phyloP scores from a whole-genome alignment of 2,888 invertebrate genomes.

The Phyllotreta cruciferae region DNA sequence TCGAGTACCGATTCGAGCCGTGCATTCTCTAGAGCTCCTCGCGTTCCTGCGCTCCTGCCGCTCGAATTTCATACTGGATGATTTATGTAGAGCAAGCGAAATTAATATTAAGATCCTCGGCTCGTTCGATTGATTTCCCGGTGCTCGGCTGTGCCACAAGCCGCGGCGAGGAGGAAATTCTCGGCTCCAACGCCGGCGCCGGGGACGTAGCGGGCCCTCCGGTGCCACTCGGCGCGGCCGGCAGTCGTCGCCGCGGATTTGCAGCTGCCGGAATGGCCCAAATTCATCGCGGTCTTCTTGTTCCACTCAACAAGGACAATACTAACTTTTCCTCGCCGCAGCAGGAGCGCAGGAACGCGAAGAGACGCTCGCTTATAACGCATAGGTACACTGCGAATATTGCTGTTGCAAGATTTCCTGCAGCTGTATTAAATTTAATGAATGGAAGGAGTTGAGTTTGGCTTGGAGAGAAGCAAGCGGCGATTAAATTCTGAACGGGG shows the following conservation, averaged over 20 bases:
- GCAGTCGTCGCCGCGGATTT: neutral
- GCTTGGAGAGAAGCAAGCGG: neutral
- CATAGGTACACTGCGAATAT: no score
- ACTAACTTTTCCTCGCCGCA: conserved; percentile 48
- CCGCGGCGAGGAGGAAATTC: conserved; percentile 2
- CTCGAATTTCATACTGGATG: conserved; percentile 54
- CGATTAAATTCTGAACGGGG: no score
- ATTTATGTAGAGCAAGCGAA: conserved; percentile 56
- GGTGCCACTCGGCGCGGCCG: neutral
- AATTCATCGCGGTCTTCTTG: conserved; percentile 30
- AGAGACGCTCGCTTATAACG: conserved; percentile 2
- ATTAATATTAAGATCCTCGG: conserved; percentile 30
- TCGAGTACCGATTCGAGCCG: conserved; percentile 3
- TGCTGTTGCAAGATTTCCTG: no score
- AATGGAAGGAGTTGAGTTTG: neutral
- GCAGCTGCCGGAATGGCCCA: conserved; percentile 25
- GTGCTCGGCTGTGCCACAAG: neutral
- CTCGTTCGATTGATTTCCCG: conserved; percentile 26
- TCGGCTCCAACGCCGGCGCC: neutral
- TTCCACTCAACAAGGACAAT: conserved; percentile 47
- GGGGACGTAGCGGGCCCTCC: neutral
- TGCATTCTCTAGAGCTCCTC: conserved; percentile 17
- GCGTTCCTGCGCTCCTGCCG: conserved; percentile 46
- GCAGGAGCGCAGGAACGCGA: conserved; percentile 41
- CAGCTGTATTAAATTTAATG: no score